Percentiles rank a stretch among this genome's conserved stretches.
These are phyloP conservation scores for Phenganax marumi DNA, from an alignment of 92 coral and sea anemone species.

Conservation along the genomic window DNA sequence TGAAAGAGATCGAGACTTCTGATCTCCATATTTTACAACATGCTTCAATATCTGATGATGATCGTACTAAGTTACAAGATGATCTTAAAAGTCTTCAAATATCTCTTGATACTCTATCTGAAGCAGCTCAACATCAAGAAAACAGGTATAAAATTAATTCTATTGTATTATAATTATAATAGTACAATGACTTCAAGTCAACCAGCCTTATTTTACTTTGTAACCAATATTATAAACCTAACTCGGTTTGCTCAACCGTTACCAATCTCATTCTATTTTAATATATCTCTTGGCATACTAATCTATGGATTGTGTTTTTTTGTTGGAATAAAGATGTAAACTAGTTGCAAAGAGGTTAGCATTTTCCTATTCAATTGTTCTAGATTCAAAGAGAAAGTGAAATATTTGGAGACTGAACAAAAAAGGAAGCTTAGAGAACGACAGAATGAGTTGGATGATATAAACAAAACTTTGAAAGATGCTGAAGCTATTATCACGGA, in stretches of 20 bases:
- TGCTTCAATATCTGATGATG: constrained; percentile 33
- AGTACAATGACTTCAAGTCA: not conserved
- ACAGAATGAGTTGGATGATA: not conserved
- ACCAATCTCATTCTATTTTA: no score
- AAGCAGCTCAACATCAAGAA: constrained; percentile 3
- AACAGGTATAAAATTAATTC: not conserved
- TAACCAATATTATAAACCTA: no score
- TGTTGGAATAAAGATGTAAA: no score
- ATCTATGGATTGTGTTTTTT: no score
- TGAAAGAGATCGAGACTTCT: constrained; percentile 12
- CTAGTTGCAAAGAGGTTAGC: no score
- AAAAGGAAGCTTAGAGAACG: constrained; percentile 15
- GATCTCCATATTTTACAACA: constrained; percentile 15
- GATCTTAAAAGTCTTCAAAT: constrained; percentile 12
- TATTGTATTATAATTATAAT: not conserved
- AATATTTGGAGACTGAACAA: constrained; percentile 29
- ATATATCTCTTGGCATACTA: no score
- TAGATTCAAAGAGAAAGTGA: constrained; percentile 22
- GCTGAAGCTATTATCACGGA: constrained; percentile 40
- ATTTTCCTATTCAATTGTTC: not conserved
- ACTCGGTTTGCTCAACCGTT: no score
- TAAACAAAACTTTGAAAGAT: constrained; percentile 13
- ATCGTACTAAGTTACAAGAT: constrained; percentile 19
- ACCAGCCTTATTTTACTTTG: not conserved
- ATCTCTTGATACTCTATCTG: constrained; percentile 7